Conservation (phyloP, 2,797 vertebrate species). For the Tachyglossus aculeatus region DNA sequence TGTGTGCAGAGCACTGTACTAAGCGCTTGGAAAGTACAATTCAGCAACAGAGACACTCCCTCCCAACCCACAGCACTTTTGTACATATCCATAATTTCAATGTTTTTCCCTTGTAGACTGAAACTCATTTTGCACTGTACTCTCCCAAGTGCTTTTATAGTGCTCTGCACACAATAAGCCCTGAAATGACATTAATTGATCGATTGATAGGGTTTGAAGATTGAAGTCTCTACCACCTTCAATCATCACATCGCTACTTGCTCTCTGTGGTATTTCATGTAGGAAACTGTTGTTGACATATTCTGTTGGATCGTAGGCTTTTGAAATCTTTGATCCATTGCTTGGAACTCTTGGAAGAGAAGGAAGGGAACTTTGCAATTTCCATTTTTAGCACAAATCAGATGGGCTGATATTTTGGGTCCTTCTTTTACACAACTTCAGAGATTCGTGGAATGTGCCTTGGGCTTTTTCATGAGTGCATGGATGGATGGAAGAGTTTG, state of each 20-base stretch:
- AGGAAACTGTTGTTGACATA: constrained; percentile 36
- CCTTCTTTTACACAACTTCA: not conserved
- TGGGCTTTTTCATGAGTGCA: not conserved
- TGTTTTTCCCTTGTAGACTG: too few species aligned
- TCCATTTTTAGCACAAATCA: constrained; percentile 57
- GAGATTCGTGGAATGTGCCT: not conserved
- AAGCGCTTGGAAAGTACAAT: too few species aligned
- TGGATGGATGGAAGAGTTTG: not conserved
- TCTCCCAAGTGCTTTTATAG: too few species aligned
- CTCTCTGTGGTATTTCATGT: constrained; percentile 17
- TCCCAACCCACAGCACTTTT: too few species aligned
- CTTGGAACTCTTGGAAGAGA: constrained; percentile 70
- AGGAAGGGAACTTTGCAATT: constrained; percentile 52
- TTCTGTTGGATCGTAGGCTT: constrained; percentile 56
- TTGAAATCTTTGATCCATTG: constrained; percentile 66
- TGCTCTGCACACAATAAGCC: too few species aligned
- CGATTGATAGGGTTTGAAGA: too few species aligned
- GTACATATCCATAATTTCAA: too few species aligned
- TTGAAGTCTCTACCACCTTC: not conserved
- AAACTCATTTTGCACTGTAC: too few species aligned
- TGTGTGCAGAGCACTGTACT: too few species aligned
- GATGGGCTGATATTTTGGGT: constrained; percentile 11
- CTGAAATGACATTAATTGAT: too few species aligned
- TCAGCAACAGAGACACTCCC: too few species aligned
- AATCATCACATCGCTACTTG: constrained; percentile 3